Evolutionary conservation across 2,888 invertebrate species (phyloP).

Genomic region (Siphonodentalium dalli): DNA sequence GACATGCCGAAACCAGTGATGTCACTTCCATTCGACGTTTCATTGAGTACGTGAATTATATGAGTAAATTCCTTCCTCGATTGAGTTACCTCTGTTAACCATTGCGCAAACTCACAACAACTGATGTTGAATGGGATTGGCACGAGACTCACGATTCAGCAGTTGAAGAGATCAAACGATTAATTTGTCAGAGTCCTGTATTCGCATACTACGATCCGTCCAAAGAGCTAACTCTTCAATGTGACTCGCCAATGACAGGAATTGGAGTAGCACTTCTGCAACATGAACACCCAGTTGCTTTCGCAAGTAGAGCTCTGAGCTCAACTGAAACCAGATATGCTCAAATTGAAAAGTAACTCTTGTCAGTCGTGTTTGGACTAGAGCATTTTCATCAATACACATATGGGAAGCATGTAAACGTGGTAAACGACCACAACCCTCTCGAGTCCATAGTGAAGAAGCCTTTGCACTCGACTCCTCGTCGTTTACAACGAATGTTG

Average conservation of each 20-base stretch:
- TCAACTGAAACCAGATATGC: conserved; percentile 25
- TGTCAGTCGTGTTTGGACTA: conserved; percentile 53
- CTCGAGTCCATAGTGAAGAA: conserved; percentile 58
- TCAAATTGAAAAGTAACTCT: conserved; percentile 29
- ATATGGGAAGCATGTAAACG: conserved; percentile 56
- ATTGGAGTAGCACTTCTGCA: conserved; percentile 23
- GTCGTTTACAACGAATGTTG: conserved; percentile 44
- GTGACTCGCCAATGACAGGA: conserved; percentile 14
- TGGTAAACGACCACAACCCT: conserved; percentile 63
- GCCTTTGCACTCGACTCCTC: conserved; percentile 35
- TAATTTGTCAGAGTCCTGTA: conserved; percentile 14
- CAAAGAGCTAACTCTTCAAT: conserved; percentile 16
- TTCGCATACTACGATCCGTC: conserved; percentile 18
- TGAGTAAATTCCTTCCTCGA: conserved; percentile 30
- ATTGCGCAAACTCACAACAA: conserved; percentile 22
- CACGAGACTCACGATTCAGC: conserved; percentile 13
- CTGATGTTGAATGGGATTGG: conserved; percentile 26
- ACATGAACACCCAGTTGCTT: conserved; percentile 18
- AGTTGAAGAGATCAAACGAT: conserved; percentile 10
- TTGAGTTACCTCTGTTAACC: conserved; percentile 28
- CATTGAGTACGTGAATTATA: conserved; percentile 29
- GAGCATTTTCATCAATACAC: conserved; percentile 37
- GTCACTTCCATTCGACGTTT: conserved; percentile 18
- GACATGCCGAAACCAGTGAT: conserved; percentile 28
- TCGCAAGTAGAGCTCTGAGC: conserved; percentile 20